Conservation (phyloP, 2,888 invertebrate species). For the Cremastinae sp. region DNA sequence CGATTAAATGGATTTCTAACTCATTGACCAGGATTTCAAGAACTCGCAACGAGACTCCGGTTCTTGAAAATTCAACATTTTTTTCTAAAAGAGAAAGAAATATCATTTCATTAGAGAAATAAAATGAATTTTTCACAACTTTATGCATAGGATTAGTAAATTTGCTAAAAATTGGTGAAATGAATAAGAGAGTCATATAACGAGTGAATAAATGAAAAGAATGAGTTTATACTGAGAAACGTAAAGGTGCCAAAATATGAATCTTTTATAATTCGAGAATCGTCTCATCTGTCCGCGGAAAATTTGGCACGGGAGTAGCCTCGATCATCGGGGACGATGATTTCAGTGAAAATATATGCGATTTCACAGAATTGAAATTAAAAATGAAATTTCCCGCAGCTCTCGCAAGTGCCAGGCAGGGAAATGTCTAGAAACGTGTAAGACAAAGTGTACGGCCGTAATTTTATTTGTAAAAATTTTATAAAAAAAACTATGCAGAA, state of each 20-base stretch:
- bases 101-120: too few relatives aligned
- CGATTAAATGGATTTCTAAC: slow-evolving; percentile 7
- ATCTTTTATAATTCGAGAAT: slow-evolving; percentile 34
- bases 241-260: slow-evolving; percentile 32
- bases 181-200: slow-evolving; percentile 1
- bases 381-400: neutral
- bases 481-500: too few relatives aligned
- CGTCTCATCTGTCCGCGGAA: slow-evolving; percentile 24
- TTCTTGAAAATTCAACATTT: neutral
- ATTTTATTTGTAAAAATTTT: too few relatives aligned
- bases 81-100: neutral
- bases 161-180: neutral
- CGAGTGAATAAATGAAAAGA: slow-evolving; percentile 3
- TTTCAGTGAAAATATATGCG: slow-evolving; percentile 6
- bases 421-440: too few relatives aligned
- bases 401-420: too few relatives aligned
- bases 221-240: neutral
- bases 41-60: neutral
- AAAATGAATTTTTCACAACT: too few relatives aligned
- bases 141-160: neutral
- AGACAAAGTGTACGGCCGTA: too few relatives aligned
- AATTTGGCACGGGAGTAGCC: slow-evolving; percentile 28
- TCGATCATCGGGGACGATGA: slow-evolving; percentile 30
- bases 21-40: slow-evolving; percentile 9
- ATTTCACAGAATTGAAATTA: neutral